A percentile compares a stretch with the other conserved stretches of the same genome.
Conservation (phyloP, 1,140 invertebrate genomes). For the Chrysopa pallens region DNA sequence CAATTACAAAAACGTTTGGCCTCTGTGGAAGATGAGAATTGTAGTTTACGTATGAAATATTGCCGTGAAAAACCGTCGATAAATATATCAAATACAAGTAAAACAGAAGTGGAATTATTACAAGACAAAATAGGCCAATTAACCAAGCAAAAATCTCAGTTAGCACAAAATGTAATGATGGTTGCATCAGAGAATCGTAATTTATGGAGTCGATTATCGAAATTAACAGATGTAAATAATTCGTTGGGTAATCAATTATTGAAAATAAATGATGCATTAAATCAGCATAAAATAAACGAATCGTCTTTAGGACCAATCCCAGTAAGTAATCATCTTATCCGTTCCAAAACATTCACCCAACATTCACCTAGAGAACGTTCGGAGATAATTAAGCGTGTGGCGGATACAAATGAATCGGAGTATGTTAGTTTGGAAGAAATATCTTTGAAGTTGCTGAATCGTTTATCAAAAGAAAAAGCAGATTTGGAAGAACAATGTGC, state of each 20-base stretch:
- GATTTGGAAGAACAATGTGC: slow-evolving; percentile 46
- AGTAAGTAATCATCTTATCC: slow-evolving; percentile 21
- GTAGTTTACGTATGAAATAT: slow-evolving; percentile 33
- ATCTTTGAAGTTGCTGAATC: slow-evolving; percentile 48
- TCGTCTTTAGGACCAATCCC: slow-evolving; percentile 6
- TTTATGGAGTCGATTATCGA: slow-evolving; percentile 51
- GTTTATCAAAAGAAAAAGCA: slow-evolving; percentile 42
- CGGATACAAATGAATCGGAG: slow-evolving; percentile 21
- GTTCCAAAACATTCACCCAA: slow-evolving; percentile 42
- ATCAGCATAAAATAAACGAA: slow-evolving; percentile 22
- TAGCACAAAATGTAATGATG: slow-evolving; percentile 56
- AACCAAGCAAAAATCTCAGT: slow-evolving; percentile 50
- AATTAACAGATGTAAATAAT: slow-evolving; percentile 37
- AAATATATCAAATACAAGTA: slow-evolving; percentile 13
- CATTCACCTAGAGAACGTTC: slow-evolving; percentile 32
- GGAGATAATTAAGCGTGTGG: slow-evolving; percentile 23
- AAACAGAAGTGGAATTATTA: slow-evolving; percentile 25
- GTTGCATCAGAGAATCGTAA: slow-evolving; percentile 61
- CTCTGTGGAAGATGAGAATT: slow-evolving; percentile 53
- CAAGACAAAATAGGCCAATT: slow-evolving; percentile 42
- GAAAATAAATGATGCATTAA: slow-evolving; percentile 29
- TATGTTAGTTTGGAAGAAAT: slow-evolving; percentile 56
- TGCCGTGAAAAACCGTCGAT: slow-evolving; percentile 10
- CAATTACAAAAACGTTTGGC: slow-evolving; percentile 47
- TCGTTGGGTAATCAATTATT: slow-evolving; percentile 26